These are phyloP conservation scores for Stegodyphus dumicola DNA, from an alignment of 1,140 invertebrate species.

Conservation along the genomic window DNA sequence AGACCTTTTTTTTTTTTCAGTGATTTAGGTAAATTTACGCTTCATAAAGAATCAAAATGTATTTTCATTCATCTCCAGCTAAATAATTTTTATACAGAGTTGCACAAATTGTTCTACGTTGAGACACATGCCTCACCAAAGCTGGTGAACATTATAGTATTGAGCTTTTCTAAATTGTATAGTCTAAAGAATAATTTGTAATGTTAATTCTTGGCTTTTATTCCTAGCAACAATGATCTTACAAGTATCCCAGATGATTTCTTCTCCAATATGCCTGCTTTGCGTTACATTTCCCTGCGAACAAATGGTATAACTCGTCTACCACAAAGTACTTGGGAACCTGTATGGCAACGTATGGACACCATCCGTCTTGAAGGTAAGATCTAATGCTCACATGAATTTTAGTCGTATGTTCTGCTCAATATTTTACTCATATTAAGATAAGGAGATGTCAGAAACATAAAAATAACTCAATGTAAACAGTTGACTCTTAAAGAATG, in stretches of 20 bases:
- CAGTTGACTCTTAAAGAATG: background rate
- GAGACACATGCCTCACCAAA: no score
- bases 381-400: no score
- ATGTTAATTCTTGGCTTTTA: background rate
- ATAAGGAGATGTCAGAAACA: no score
- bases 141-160: background rate
- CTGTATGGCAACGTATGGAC: background rate
- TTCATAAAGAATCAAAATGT: no score
- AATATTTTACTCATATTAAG: background rate
- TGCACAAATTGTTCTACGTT: no score
- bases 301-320: constrained; percentile 1
- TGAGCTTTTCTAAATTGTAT: background rate
- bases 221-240: constrained; percentile 15
- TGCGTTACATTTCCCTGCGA: background rate
- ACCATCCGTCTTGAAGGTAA: constrained; percentile 4
- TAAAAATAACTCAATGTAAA: no score
- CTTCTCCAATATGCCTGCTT: background rate
- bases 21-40: no score
- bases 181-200: background rate
- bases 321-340: background rate
- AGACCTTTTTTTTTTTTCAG: no score
- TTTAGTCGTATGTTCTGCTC: background rate
- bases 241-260: constrained; percentile 6
- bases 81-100: no score
- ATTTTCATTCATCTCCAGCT: no score